Conservation (phyloP, 2,113 vertebrate genomes). For the Eudorcas thomsonii region DNA sequence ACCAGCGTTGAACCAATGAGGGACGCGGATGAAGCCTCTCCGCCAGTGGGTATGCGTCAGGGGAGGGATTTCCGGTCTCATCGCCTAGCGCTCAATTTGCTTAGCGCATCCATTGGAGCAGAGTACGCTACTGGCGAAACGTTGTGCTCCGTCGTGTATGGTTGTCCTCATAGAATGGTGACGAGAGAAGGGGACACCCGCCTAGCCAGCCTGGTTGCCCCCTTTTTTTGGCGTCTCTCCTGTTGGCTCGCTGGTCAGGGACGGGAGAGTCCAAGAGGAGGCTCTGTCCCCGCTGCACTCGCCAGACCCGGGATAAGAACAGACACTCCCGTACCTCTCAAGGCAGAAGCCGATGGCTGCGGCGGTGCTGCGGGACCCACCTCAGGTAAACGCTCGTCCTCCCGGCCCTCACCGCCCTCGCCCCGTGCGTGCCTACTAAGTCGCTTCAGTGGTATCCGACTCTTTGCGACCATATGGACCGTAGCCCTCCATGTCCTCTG, state of each 20-base stretch:
- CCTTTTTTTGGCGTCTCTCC: background rate
- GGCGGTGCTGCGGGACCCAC: background rate
- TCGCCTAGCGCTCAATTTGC: background rate
- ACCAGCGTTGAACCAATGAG: background rate
- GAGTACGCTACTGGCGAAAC: fast-evolving
- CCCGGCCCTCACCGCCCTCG: background rate
- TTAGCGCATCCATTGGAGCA: fast-evolving
- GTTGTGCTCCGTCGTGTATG: fast-evolving
- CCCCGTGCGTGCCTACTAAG: background rate
- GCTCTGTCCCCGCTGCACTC: background rate
- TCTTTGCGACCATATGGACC: background rate
- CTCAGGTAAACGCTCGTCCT: background rate
- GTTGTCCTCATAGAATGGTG: background rate
- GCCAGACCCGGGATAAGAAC: background rate
- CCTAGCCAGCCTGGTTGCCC: background rate
- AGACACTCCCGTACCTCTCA: too few species aligned
- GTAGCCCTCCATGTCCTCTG: background rate
- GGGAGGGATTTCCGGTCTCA: background rate
- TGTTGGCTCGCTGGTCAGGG: background rate
- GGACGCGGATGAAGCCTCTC: background rate
- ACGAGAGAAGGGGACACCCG: too few species aligned
- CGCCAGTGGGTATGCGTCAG: background rate
- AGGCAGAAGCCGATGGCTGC: background rate
- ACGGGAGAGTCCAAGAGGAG: background rate
- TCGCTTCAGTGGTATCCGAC: background rate